Conservation (phyloP, 2,797 vertebrate species). For the Sciurus carolinensis region DNA sequence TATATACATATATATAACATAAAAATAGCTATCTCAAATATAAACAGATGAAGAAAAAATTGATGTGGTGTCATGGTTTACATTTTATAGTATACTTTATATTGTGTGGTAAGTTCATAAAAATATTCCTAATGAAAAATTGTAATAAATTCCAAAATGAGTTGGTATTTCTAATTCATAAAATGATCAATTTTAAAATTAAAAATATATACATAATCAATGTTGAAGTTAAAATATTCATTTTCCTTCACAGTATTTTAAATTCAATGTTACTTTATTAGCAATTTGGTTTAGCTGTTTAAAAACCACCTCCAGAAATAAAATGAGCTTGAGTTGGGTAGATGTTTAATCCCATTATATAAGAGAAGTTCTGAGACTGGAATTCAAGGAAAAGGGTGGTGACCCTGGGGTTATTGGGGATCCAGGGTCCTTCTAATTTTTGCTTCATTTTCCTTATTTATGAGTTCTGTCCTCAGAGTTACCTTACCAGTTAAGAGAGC, state of each 20-base stretch:
- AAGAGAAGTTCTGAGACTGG: background rate
- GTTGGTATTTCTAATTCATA: background rate
- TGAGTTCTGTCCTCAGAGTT: background rate
- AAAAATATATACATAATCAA: background rate
- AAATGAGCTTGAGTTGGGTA: background rate
- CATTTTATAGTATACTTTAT: background rate
- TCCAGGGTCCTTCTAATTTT: background rate
- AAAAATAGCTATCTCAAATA: background rate
- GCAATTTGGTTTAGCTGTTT: background rate
- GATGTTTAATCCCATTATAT: background rate
- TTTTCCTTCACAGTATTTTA: conserved; percentile 40
- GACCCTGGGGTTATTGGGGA: background rate
- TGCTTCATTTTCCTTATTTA: background rate
- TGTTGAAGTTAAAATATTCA: background rate
- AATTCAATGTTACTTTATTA: conserved; percentile 18
- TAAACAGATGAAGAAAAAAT: background rate
- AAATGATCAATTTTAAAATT: conserved; percentile 3
- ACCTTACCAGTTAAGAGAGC: background rate
- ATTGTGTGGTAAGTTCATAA: background rate
- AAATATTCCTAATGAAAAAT: conserved; percentile 25
- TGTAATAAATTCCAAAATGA: background rate
- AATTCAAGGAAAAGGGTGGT: background rate
- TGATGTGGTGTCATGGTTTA: background rate
- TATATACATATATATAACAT: background rate
- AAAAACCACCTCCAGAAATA: background rate